phyloP scores from a whole-genome alignment of 1,140 invertebrate species.

The Drosophila parabipectinata region DNA sequence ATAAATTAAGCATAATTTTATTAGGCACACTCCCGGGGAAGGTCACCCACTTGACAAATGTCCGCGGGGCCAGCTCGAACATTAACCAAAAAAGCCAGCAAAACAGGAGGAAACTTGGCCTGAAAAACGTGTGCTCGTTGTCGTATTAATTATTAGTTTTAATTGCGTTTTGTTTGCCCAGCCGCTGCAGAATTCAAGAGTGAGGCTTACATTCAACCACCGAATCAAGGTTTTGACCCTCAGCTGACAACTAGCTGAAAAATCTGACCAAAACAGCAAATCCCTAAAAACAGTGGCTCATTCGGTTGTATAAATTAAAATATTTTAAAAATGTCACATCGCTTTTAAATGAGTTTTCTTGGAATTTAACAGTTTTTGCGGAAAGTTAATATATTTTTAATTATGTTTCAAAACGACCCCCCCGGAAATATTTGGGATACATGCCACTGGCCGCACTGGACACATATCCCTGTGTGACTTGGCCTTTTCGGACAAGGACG shows the following conservation, averaged over 20 bases:
- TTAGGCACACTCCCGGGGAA: conserved; percentile 60
- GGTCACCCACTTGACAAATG: conserved; percentile 68
- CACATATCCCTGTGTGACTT: conserved; percentile 18
- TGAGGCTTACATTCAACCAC: background rate
- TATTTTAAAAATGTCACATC: background rate
- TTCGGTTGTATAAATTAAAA: conserved; percentile 1
- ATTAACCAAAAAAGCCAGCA: background rate
- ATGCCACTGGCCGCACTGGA: background rate
- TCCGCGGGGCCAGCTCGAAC: conserved; percentile 26
- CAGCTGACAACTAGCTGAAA: background rate
- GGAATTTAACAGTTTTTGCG: background rate
- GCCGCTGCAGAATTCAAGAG: conserved; percentile 18
- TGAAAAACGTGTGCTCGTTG: conserved; percentile 55
- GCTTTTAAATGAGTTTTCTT: background rate
- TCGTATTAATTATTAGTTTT: conserved; percentile 81
- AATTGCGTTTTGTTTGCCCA: conserved; percentile 72
- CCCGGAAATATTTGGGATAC: background rate
- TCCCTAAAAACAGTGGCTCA: background rate
- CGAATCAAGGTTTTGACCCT: conserved; percentile 11
- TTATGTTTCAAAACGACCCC: background rate
- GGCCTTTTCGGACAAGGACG: conserved; percentile 12
- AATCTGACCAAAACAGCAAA: conserved; percentile 15
- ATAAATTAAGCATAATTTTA: conserved; percentile 83
- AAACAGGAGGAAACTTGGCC: background rate
- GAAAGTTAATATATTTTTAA: background rate